These are phyloP conservation scores for Drosophila littoralis DNA, from an alignment of 1,140 invertebrate species.

Conservation along the genomic window DNA sequence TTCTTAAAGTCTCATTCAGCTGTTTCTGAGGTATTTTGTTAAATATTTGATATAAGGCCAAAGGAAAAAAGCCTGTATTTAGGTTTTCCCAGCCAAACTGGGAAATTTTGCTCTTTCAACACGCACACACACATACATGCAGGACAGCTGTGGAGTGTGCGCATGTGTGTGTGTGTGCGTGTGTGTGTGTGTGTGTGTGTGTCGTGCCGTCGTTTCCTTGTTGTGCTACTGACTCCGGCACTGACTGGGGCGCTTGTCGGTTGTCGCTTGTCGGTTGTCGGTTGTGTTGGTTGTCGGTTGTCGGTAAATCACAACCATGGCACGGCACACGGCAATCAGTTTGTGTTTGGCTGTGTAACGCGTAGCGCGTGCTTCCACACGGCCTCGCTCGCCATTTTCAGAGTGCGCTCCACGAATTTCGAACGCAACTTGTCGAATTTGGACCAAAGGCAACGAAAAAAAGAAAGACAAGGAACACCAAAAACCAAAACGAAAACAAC, in stretches of 20 bases:
- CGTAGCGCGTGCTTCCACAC: constrained; percentile 66
- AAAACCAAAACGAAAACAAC: constrained; percentile 6
- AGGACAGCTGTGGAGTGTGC: too few species aligned
- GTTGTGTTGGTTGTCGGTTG: constrained; percentile 48
- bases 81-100: constrained; percentile 6
- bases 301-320: constrained; percentile 79
- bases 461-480: constrained; percentile 2
- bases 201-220: constrained; percentile 40
- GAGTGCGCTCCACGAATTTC: constrained; percentile 5
- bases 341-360: constrained; percentile 80
- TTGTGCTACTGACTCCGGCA: constrained; percentile 42
- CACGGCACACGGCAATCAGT: constrained; percentile 80
- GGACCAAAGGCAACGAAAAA: neutral
- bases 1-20: neutral
- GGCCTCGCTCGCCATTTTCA: constrained; percentile 32
- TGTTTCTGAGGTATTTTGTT: neutral
- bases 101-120: constrained; percentile 39
- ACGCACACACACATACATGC: neutral
- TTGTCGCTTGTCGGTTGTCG: constrained; percentile 52
- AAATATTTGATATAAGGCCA: neutral
- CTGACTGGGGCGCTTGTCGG: constrained; percentile 33
- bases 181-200: constrained; percentile 27
- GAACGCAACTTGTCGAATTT: constrained; percentile 14
- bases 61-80: constrained; percentile 26
- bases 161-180: constrained; percentile 29